A percentile compares a stretch with the other conserved stretches of the same genome.
phyloP scores from a whole-genome alignment of 2,113 vertebrate species.

The Ptilonorhynchus violaceus region DNA sequence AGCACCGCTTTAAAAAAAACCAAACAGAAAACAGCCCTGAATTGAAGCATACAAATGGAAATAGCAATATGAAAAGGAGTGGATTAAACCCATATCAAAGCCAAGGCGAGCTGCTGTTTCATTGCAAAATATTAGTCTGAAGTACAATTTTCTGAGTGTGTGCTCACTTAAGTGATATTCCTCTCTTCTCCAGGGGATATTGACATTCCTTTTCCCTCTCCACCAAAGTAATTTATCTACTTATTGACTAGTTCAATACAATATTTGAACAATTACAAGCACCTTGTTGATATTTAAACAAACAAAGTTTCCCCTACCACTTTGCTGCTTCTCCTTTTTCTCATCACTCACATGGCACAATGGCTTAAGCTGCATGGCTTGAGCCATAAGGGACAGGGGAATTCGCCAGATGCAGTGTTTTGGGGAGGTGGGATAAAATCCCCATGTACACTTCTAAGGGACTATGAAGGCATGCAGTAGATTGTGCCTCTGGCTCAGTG shows the following conservation, averaged over 20 bases:
- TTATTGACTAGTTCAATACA: background rate
- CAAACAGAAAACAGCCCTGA: background rate
- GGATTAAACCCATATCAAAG: background rate
- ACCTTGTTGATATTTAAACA: background rate
- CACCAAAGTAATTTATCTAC: background rate
- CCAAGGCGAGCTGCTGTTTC: background rate
- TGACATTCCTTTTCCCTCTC: background rate
- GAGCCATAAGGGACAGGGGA: background rate
- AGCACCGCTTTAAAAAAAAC: background rate
- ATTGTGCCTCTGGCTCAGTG: background rate
- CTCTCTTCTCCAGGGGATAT: background rate
- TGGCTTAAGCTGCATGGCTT: background rate
- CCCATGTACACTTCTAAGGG: fast-evolving
- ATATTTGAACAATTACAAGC: background rate
- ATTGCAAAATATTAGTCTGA: background rate
- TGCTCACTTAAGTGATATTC: background rate
- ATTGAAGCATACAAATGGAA: background rate
- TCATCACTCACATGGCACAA: background rate
- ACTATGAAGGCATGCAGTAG: background rate
- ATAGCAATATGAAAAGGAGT: background rate
- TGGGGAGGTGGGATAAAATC: background rate
- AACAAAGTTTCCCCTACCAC: background rate
- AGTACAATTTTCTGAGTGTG: background rate
- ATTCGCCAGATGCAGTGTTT: background rate
- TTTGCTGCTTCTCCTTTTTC: background rate